A percentile compares a stretch with the other conserved stretches of the same genome.
These are phyloP conservation scores for Sebastes nivosus DNA, from an alignment of 2,797 vertebrate genomes.

Conservation along the genomic window DNA sequence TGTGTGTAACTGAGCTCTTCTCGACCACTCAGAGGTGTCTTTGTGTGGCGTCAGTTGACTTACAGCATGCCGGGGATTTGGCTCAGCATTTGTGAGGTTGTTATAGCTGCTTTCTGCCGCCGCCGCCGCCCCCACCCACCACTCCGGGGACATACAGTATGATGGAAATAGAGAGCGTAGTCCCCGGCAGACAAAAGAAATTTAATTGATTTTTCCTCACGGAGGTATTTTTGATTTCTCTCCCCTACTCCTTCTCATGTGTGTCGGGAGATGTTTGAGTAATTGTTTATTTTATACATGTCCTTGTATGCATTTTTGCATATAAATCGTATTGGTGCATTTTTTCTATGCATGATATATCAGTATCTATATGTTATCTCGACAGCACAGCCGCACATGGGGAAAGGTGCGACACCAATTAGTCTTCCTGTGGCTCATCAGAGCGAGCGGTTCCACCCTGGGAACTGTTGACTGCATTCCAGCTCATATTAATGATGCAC, in stretches of 20 bases:
- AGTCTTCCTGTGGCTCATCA: slow-evolving; percentile 59
- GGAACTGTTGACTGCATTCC: slow-evolving; percentile 47
- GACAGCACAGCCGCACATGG: slow-evolving; percentile 37
- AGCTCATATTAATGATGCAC: slow-evolving; percentile 51
- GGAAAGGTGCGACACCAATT: slow-evolving; percentile 64
- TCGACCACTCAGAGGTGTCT: slow-evolving; percentile 22
- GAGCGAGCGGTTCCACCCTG: slow-evolving; percentile 40
- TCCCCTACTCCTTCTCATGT: neutral
- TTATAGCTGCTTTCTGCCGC: slow-evolving; percentile 27
- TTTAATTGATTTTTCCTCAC: slow-evolving; percentile 57
- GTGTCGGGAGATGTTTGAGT: slow-evolving; percentile 9
- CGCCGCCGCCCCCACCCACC: neutral
- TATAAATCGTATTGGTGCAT: slow-evolving; percentile 31
- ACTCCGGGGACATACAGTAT: slow-evolving; percentile 21
- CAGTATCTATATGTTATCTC: slow-evolving; percentile 59
- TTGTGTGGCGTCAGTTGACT: slow-evolving; percentile 27
- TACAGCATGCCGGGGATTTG: slow-evolving; percentile 28
- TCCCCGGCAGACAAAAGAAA: slow-evolving; percentile 54
- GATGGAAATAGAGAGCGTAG: slow-evolving; percentile 35
- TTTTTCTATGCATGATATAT: slow-evolving; percentile 20
- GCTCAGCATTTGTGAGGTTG: slow-evolving; percentile 38
- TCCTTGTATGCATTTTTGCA: slow-evolving; percentile 24
- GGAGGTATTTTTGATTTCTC: slow-evolving; percentile 30
- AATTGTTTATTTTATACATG: slow-evolving; percentile 22
- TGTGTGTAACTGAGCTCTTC: neutral